Percentiles rank a stretch among this genome's conserved stretches.
These are phyloP conservation scores for Archaeoteleia sp. DNA, from an alignment of 2,888 invertebrate genomes.

Conservation along the genomic window DNA sequence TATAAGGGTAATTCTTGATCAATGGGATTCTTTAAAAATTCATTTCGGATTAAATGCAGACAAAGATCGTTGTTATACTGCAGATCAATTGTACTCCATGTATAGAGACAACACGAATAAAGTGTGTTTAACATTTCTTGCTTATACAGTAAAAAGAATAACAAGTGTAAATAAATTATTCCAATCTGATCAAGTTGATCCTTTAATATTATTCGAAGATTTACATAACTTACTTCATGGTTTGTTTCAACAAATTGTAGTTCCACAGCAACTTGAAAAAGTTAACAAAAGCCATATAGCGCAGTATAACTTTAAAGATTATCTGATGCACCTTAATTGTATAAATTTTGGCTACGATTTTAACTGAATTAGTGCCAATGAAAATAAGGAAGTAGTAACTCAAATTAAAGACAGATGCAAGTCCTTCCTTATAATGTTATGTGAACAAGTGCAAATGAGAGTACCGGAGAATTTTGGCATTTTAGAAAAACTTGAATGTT, in stretches of 20 bases:
- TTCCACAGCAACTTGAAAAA: conserved; percentile 56
- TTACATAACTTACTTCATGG: conserved; percentile 28
- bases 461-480: conserved; percentile 25
- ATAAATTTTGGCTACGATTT: conserved; percentile 60
- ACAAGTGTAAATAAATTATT: conserved; percentile 33
- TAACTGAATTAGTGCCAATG: conserved; percentile 23
- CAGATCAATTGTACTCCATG: conserved; percentile 36
- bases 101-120: conserved; percentile 28
- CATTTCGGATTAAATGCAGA: conserved; percentile 35
- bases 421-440: conserved; percentile 9
- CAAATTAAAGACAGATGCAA: conserved; percentile 22
- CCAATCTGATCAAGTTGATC: conserved; percentile 44
- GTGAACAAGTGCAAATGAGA: conserved; percentile 21
- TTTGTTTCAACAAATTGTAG: conserved; percentile 51
- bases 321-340: conserved; percentile 57
- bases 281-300: conserved; percentile 51
- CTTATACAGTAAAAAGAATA: conserved; percentile 26
- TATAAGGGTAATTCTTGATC: no score
- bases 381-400: background rate
- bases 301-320: conserved; percentile 56
- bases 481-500: conserved; percentile 1
- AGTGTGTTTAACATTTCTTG: conserved; percentile 34
- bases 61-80: conserved; percentile 41
- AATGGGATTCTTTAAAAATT: no score
- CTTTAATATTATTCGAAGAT: conserved; percentile 38